These are phyloP conservation scores for Asarcornis scutulata DNA, from an alignment of 2,113 vertebrate species.

Conservation along the genomic window DNA sequence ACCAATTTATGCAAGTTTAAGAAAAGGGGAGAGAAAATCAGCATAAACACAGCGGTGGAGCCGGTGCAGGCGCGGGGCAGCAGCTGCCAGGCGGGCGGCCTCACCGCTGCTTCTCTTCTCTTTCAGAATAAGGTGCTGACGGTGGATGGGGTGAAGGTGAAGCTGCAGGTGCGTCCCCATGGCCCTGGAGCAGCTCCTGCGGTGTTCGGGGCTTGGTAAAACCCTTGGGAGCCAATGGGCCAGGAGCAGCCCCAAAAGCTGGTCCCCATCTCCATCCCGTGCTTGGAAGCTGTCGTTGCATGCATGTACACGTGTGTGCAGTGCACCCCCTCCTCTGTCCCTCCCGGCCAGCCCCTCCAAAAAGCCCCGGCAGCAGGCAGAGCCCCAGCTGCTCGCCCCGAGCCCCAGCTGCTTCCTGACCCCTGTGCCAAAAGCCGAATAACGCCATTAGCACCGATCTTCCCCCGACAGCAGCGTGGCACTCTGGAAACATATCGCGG, in stretches of 20 bases:
- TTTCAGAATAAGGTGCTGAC: constrained; percentile 95
- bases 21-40: neutral
- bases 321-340: too few relatives aligned
- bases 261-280: neutral
- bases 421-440: neutral
- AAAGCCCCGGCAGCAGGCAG: too few relatives aligned
- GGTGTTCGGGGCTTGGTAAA: neutral
- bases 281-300: rapidly evolving
- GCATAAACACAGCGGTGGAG: neutral
- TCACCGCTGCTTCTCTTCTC: neutral
- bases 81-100: neutral
- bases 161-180: constrained; percentile 85
- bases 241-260: neutral
- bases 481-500: neutral
- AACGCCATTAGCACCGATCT: neutral
- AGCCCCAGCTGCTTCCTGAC: rapidly evolving
- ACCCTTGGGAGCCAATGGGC: neutral
- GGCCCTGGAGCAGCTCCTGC: neutral
- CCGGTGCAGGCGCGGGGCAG: neutral
- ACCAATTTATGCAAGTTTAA: rapidly evolving
- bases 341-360: too few relatives aligned
- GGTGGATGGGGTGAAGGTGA: constrained; percentile 91
- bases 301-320: too few relatives aligned
- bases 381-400: too few relatives aligned
- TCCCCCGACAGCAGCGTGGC: neutral